phyloP scores from a whole-genome alignment of 2,888 invertebrate species.

The Frankliniella intonsa region DNA sequence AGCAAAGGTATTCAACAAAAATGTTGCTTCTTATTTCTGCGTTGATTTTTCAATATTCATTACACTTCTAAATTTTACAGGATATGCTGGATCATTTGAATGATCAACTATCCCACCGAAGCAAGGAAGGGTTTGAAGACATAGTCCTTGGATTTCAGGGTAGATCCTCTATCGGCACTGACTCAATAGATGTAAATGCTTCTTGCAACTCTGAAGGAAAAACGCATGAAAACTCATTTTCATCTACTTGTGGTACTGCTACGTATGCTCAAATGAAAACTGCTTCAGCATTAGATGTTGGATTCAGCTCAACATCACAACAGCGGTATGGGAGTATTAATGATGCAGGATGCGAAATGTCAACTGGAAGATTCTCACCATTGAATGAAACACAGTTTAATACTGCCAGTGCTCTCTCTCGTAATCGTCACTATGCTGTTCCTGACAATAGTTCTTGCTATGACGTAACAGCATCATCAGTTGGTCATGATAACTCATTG shows the following conservation, averaged over 20 bases:
- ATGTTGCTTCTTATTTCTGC: neutral
- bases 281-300: neutral
- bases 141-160: neutral
- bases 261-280: neutral
- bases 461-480: neutral
- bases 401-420: neutral
- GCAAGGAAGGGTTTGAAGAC: neutral
- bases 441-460: slow-evolving; percentile 1
- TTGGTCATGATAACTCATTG: neutral
- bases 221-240: neutral
- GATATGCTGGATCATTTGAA: neutral
- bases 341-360: neutral
- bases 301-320: neutral
- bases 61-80: neutral
- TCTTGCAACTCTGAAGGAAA: neutral
- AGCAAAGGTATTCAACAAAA: neutral
- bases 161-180: neutral
- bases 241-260: neutral
- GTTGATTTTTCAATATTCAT: neutral
- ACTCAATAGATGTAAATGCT: neutral
- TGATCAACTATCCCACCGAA: neutral
- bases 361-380: slow-evolving; percentile 5
- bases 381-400: neutral
- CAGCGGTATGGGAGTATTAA: neutral
- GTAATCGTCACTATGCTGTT: neutral